Percentiles rank a stretch among this genome's conserved stretches.
These are phyloP conservation scores for Oscarella lobularis DNA, from an alignment of 37 sponge, comb jelly and placozoan species.

Conservation along the genomic window DNA sequence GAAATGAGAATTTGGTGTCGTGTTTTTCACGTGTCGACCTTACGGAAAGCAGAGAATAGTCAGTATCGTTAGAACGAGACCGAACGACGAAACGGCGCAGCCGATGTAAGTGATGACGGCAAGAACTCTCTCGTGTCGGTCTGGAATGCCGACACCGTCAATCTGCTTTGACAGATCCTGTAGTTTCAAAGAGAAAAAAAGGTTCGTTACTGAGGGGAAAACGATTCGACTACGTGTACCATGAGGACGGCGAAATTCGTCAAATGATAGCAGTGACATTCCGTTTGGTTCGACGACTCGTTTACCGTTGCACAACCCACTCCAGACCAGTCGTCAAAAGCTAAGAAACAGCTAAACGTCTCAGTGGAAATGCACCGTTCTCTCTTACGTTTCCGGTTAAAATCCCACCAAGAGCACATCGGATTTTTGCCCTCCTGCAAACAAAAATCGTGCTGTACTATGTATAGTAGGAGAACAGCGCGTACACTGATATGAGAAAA, in stretches of 20 bases:
- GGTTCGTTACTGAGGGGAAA: no score
- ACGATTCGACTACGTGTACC: no score
- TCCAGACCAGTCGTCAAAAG: background rate
- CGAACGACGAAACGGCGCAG: background rate
- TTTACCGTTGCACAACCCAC: background rate
- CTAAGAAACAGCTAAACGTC: background rate
- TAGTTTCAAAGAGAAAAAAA: no score
- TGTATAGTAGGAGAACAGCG: no score
- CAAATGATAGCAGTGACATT: background rate
- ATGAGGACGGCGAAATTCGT: background rate
- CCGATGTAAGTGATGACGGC: background rate
- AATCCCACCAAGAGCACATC: slow-evolving; percentile 1
- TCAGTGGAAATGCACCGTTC: no score
- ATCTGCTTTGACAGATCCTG: background rate
- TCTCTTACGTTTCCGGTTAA: background rate
- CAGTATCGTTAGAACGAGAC: background rate
- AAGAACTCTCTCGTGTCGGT: background rate
- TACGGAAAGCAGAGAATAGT: background rate
- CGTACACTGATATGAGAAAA: background rate
- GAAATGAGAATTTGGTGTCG: no score
- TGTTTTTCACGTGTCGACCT: no score
- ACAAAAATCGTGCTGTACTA: no score
- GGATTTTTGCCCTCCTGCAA: background rate
- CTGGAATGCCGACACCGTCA: background rate
- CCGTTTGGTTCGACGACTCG: background rate